Percentiles rank a stretch among this genome's conserved stretches.
These are phyloP conservation scores for Motacilla tschutschensis DNA, from an alignment of 2,113 vertebrate genomes.

Conservation along the genomic window DNA sequence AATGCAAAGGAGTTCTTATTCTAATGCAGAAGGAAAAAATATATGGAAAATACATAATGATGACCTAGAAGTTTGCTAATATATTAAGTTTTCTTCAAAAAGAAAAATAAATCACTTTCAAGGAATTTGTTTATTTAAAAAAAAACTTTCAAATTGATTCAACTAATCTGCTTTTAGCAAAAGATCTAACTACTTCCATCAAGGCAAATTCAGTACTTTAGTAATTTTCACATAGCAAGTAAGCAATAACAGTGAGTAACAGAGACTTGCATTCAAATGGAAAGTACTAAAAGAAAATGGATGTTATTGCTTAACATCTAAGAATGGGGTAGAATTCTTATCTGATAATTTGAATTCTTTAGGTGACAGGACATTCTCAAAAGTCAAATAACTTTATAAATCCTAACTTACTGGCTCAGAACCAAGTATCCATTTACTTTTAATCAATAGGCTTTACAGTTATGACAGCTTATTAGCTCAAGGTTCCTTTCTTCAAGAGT, in stretches of 20 bases:
- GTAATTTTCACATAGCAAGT: background rate
- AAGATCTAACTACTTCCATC: background rate
- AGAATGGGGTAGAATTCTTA: background rate
- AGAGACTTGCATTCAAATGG: background rate
- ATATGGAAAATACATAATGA: background rate
- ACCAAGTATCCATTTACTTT: conserved; percentile 9
- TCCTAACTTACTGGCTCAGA: background rate
- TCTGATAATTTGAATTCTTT: background rate
- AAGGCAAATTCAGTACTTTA: background rate
- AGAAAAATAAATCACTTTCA: background rate
- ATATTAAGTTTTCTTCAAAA: background rate
- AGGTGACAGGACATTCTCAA: background rate
- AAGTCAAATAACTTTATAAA: background rate
- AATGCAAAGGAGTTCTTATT: background rate
- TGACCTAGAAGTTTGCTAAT: background rate
- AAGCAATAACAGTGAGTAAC: background rate
- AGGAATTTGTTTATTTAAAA: background rate
- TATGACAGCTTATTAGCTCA: conserved; percentile 3
- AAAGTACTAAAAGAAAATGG: background rate
- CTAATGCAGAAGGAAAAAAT: background rate
- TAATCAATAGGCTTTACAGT: background rate
- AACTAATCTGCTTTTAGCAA: background rate
- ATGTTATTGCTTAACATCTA: background rate
- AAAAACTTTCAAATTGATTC: background rate
- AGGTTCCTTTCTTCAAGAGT: background rate